Percentiles rank a stretch among this genome's conserved stretches.
These are phyloP conservation scores for Xerus inauris DNA, from an alignment of 2,113 vertebrate species.

Conservation along the genomic window DNA sequence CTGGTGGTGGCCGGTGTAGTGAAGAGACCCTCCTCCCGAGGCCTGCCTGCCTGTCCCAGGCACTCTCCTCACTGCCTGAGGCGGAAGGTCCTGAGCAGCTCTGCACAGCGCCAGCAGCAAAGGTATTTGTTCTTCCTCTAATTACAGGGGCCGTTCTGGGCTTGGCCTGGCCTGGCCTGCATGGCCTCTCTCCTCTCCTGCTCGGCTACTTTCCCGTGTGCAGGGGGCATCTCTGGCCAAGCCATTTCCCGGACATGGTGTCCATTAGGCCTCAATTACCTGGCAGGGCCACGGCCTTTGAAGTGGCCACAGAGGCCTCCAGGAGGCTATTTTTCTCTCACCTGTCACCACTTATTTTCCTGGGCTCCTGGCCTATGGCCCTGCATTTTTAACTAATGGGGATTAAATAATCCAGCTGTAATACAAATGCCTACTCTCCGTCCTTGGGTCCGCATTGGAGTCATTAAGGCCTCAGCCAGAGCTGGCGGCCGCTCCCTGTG, in stretches of 20 bases:
- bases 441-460: slow-evolving; percentile 80
- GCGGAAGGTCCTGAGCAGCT: slow-evolving; percentile 51
- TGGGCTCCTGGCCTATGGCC: slow-evolving; percentile 85
- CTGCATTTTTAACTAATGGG: slow-evolving; percentile 84
- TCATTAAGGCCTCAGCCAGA: slow-evolving; percentile 85
- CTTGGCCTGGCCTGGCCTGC: slow-evolving; percentile 22
- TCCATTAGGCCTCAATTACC: slow-evolving; percentile 86
- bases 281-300: slow-evolving; percentile 83
- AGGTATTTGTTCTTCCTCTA: slow-evolving; percentile 52
- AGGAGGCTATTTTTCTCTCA: slow-evolving; percentile 86
- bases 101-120: neutral
- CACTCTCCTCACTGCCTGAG: slow-evolving; percentile 28
- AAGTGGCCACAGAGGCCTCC: slow-evolving; percentile 81
- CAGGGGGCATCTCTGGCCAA: slow-evolving; percentile 78
- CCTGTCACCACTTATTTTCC: slow-evolving; percentile 88
- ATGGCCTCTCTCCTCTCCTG: neutral
- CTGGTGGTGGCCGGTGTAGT: rapidly evolving
- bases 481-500: slow-evolving; percentile 77
- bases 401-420: slow-evolving; percentile 88
- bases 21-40: neutral
- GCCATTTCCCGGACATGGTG: slow-evolving; percentile 77
- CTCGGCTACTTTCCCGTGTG: neutral
- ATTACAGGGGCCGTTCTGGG: slow-evolving; percentile 68
- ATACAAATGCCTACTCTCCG: slow-evolving; percentile 83
- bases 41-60: neutral